Evolutionary conservation across 2,888 invertebrate genomes (phyloP), one percentile per base, ranked within the genome.

Genomic region (Parapristionchus giblindavisi): DNA sequence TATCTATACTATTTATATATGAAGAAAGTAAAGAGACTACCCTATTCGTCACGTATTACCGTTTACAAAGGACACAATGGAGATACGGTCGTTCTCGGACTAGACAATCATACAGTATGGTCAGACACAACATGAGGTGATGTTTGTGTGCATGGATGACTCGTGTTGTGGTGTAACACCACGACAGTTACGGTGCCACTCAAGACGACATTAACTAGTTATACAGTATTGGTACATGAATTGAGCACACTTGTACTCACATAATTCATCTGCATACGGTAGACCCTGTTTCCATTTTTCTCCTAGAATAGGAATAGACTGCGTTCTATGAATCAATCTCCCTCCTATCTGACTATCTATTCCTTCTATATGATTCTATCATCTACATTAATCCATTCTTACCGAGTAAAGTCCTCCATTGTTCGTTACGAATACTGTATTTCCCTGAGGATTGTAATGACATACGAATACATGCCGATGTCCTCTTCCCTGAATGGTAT

Each of bases 381-480:
- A 68, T 70, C 51, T 51, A 65, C 43, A 68, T 72, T 61, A 84
- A n/a, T n/a, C n/a, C n/a, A n/a, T n/a, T n/a, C 85, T 79, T 79
- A 85, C 85, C 84, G 87, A 84, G 76, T 84, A 84, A 80, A 85
- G 83, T 83, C 80, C 80, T 78, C 87, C 86, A 76, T 78, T 79
- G 58, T 80, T 83, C 34, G 81, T 83, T 68, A 82, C 82, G 83
- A 82, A 85, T 83, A 88, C 85, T 81, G 81, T 85, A 81, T 88
- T 88, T 75, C 88, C 88, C 75, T 85, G 85, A 40, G 88, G 88
- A 72, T 85, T 86, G 84, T 88, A 88, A 78, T 88, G 88, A 77
- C 88, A 88, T 56, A 88, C 87, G 81, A 88, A 84, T 63, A 87
- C 85, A 78, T 85, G 81, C 24, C 85, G 82, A 76, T 85, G 85